phyloP scores from a whole-genome alignment of 1,140 invertebrate genomes.

The Polyergus mexicanus region DNA sequence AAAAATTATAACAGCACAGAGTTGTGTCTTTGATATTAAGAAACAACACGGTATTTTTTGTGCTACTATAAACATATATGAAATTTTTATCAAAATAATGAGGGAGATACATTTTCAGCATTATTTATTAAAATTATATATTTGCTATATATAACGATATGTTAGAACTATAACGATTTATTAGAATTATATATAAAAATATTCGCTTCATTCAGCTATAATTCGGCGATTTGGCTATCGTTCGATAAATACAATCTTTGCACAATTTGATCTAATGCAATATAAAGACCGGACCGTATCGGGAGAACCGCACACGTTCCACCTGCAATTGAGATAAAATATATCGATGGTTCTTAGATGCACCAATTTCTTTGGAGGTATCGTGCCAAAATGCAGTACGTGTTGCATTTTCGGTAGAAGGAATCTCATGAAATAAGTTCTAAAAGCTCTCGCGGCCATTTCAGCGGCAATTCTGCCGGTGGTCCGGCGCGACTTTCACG shows the following conservation, averaged over 20 bases:
- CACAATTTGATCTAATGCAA: slow-evolving; percentile 51
- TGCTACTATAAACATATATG: neutral
- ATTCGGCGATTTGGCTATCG: slow-evolving; percentile 13
- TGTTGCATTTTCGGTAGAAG: slow-evolving; percentile 17
- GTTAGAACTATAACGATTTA: no score
- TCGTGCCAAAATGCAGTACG: slow-evolving; percentile 55
- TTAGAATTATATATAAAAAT: no score
- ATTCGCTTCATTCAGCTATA: neutral
- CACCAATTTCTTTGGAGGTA: slow-evolving; percentile 45
- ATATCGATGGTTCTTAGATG: slow-evolving; percentile 45
- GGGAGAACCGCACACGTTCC: slow-evolving; percentile 19
- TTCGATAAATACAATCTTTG: slow-evolving; percentile 26
- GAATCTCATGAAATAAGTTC: slow-evolving; percentile 56
- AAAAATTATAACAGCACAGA: neutral
- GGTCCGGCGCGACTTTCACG: neutral
- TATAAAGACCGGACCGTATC: neutral
- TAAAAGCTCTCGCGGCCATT: slow-evolving; percentile 2
- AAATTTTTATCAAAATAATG: neutral
- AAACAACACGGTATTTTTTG: neutral
- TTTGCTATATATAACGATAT: no score
- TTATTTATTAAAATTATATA: no score
- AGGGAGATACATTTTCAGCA: no score
- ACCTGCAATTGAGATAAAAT: slow-evolving; percentile 43
- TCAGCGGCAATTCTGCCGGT: neutral
- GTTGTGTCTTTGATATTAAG: slow-evolving; percentile 1